These are phyloP conservation scores for Pentamera pediparva DNA, from an alignment of 53 echinoderm and acorn worm species.

Conservation along the genomic window DNA sequence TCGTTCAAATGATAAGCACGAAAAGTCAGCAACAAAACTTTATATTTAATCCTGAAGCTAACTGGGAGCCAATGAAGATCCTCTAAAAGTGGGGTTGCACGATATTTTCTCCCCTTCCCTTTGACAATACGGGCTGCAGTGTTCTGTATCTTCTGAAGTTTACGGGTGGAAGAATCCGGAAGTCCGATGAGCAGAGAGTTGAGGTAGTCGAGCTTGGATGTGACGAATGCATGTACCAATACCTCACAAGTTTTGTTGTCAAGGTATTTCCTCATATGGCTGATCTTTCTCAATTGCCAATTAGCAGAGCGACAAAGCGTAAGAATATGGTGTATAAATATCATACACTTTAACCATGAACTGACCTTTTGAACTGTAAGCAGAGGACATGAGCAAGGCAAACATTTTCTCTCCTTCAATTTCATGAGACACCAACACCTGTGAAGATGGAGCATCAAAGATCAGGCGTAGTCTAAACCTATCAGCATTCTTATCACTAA, in stretches of 20 bases:
- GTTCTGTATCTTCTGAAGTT: constrained; percentile 2
- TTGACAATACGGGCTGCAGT: background rate
- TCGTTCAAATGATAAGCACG: background rate
- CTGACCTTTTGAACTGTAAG: too few species aligned
- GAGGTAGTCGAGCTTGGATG: background rate
- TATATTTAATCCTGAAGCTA: background rate
- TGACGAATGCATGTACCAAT: background rate
- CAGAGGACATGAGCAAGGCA: too few species aligned
- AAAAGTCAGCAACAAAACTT: background rate
- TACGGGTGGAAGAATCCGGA: background rate
- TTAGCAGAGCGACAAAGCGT: background rate
- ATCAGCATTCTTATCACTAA: too few species aligned
- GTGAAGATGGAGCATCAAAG: too few species aligned
- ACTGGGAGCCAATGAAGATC: too few species aligned
- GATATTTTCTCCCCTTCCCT: background rate
- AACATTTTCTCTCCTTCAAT: too few species aligned
- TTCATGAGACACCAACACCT: too few species aligned
- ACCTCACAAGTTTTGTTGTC: background rate
- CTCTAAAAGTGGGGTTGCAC: background rate
- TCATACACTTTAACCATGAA: too few species aligned
- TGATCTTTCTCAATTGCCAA: too few species aligned
- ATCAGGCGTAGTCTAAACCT: too few species aligned
- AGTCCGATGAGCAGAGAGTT: background rate
- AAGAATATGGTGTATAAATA: too few species aligned
- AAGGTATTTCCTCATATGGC: background rate